Evolutionary conservation across 2,113 vertebrate species (phyloP), one percentile per base, ranked within the genome.

Genomic region (Zootoca vivipara): DNA sequence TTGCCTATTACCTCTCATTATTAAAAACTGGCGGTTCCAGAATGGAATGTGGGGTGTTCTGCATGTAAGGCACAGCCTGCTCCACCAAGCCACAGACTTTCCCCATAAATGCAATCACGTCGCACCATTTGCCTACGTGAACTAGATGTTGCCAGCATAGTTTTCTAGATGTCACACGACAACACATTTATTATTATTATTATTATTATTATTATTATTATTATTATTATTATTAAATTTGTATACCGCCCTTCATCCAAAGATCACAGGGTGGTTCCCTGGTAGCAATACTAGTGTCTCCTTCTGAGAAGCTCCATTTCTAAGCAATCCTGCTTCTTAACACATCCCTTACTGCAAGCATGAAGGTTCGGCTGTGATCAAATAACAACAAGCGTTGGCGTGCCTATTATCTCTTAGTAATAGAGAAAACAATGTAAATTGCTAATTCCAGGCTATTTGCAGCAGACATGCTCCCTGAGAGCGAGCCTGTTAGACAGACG

Each of bases 211-310:
- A 46, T 46, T 46, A 46, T 46, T 46, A 46, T 2, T 46, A 7
- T 46, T 46, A 46, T 8, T 46, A 46, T 46, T 46, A 46, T 46
- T 46, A 46, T 46, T 46, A 46, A 52, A 52, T 52, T 52, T 52
- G 46, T 52, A 52, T 12, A 52, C 46, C 46, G 10, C 46, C 46
- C 10, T 52, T 52, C 46, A 52, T 52, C 46, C 2, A 2, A 52
- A 52, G 10, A 52, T 52, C 10, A 12, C 46, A 52, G 10, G 46
- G 46, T 2, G 10, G 35, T 82, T 67, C 35, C 26, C 10, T 26
- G 26, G 72, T 72, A 42, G 16, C 42, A 52, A 28, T 65, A 18
- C 65, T 64, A 70, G 89, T 90, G 92, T 52, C 88, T 85, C 67
- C 84, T 78, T 83, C 79, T 7, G 18, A 74, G 15, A 35, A 38